phyloP scores from a whole-genome alignment of 2,113 vertebrate species.

The Mionectes macconnelli region DNA sequence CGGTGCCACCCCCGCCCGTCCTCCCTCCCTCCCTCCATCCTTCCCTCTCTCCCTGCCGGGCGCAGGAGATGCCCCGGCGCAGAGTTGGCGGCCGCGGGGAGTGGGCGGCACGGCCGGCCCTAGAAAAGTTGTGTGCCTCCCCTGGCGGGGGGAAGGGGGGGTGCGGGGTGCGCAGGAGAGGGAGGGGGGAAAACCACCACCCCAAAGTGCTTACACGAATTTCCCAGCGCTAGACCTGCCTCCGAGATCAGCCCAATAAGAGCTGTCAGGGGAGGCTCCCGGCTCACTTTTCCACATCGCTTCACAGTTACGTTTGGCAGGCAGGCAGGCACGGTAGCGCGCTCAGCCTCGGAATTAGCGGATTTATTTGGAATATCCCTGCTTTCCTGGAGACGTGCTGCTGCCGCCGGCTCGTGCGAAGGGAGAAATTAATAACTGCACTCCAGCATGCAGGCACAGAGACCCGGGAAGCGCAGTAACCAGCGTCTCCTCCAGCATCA shows the following conservation, averaged over 20 bases:
- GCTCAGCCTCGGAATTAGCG: conserved; percentile 70
- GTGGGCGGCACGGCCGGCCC: neutral
- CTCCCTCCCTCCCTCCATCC: neutral
- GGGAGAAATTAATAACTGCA: conserved; percentile 42
- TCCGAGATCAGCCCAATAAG: conserved; percentile 91
- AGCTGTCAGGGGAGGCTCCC: conserved; percentile 89
- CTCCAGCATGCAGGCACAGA: conserved; percentile 41
- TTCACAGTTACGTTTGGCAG: conserved; percentile 87
- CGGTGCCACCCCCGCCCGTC: neutral
- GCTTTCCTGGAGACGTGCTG: conserved; percentile 55
- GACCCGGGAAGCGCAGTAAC: conserved; percentile 1
- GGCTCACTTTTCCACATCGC: conserved; percentile 83
- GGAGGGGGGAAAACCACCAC: neutral
- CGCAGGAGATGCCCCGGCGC: neutral
- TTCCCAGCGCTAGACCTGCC: conserved; percentile 89
- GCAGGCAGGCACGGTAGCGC: conserved; percentile 81
- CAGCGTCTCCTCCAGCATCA: conserved; percentile 38
- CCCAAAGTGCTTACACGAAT: conserved; percentile 72
- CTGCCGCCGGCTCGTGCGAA: conserved; percentile 30
- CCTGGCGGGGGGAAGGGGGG: neutral
- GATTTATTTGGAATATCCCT: conserved; percentile 75
- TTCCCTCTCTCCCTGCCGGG: neutral
- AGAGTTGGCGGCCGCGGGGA: neutral
- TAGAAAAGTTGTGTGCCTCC: conserved; percentile 40
- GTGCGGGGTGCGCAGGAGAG: neutral